Conservation (phyloP, 2,888 invertebrate species). For the Chaetoderma sp. region DNA sequence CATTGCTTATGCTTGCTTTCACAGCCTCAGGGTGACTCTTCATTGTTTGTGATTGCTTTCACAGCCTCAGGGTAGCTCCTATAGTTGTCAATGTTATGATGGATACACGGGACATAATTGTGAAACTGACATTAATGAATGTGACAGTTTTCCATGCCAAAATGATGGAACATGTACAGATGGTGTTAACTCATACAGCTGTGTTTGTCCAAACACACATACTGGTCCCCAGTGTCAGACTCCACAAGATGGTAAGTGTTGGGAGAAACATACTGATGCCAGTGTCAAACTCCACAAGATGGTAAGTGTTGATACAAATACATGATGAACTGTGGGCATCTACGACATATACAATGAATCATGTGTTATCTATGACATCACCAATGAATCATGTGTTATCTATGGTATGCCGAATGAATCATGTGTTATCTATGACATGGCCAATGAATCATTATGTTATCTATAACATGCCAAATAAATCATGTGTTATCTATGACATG, state of each 20-base stretch:
- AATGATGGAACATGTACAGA: constrained; percentile 82
- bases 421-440: too few relatives aligned
- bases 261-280: too few relatives aligned
- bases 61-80: constrained; percentile 44
- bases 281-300: constrained; percentile 45
- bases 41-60: constrained; percentile 3
- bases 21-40: neutral
- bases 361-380: too few relatives aligned
- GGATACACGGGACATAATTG: constrained; percentile 79
- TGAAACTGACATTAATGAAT: constrained; percentile 74
- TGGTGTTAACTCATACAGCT: constrained; percentile 52
- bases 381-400: too few relatives aligned
- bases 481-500: too few relatives aligned
- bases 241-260: constrained; percentile 45
- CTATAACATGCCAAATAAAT: too few relatives aligned
- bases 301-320: constrained; percentile 44
- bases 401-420: too few relatives aligned
- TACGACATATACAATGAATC: too few relatives aligned
- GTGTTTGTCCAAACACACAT: constrained; percentile 76
- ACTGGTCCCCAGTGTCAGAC: constrained; percentile 62
- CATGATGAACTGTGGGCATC: too few relatives aligned
- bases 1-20: neutral
- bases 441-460: too few relatives aligned
- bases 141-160: constrained; percentile 81
- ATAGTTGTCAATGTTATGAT: constrained; percentile 74